Evolutionary conservation across 2,797 vertebrate species (phyloP), one percentile per base, ranked within the genome.

Genomic region (Galago senegalensis): DNA sequence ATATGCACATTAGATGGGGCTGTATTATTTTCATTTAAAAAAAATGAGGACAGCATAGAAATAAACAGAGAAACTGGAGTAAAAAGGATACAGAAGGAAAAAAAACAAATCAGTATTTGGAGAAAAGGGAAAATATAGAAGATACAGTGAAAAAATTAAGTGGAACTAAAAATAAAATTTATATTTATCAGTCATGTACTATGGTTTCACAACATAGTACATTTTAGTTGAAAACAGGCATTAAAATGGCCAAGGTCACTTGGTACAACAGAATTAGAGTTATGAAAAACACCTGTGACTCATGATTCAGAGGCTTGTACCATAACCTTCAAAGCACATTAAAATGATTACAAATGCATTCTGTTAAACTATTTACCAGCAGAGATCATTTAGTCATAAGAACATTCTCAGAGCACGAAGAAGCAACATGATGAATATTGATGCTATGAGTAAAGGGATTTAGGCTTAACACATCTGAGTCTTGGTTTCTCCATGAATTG

Each of bases 241-340:
- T 91, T 61, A 46, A 70, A 76, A 85, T 20, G 7, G 77, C 34
- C 79, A 95, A 92, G 72, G 83, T 95, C 77, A 90, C 49, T 65
- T 53, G 65, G 34, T 43, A 53, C 86, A 67, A 63, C 27, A 25
- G 31, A 76, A 84, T 67, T 80, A 40, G 31, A 65, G 56, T 79
- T 89, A 40, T 0, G 0, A 49, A 84, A 79, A 91, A 82, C 79
- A 91, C 94, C 79, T 81, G 76, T 60, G 83, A 92, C 87, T 97
- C 87, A 79, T 27, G 43, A 73, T 34, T 81, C 75, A 94, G 56
- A 40, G 65, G 61, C 56, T 81, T 83, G 46, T 37, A 21, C 46
- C 69, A 12, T 84, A 87, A 89, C 91, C 75, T 96, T 96, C 75
- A 79, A 92, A 96, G 56, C 23, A 60, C 79, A 89, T 89, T 92